Conservation (phyloP, 2,797 vertebrate genomes). For the Chiloscyllium punctatum region DNA sequence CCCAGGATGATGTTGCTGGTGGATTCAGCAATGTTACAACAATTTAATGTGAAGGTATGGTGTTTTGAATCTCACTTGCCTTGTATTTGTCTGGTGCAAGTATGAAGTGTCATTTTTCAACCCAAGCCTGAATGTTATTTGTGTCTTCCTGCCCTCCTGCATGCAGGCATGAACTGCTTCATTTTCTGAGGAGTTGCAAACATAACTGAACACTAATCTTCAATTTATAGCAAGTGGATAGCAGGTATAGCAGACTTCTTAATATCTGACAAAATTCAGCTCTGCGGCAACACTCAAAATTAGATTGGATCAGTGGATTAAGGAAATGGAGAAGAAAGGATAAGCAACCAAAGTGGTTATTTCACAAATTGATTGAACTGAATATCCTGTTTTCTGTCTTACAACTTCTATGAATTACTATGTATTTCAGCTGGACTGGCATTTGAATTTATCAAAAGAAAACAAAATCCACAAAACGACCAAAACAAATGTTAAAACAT, state of each 20-base stretch:
- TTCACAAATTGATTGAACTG: neutral
- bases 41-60: neutral
- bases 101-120: neutral
- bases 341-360: neutral
- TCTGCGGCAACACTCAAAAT: neutral
- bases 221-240: neutral
- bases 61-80: neutral
- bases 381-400: neutral
- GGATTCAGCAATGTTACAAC: neutral
- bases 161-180: neutral
- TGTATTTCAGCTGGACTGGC: neutral
- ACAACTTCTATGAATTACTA: neutral
- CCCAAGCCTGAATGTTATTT: neutral
- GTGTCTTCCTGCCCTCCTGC: neutral
- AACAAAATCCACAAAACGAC: neutral
- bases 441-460: neutral
- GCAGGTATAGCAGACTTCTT: neutral
- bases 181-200: neutral
- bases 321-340: neutral
- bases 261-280: neutral
- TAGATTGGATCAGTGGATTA: neutral
- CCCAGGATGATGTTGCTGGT: neutral
- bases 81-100: neutral
- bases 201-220: neutral
- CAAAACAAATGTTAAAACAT: neutral